Percentiles rank a stretch among this genome's conserved stretches.
These are phyloP conservation scores for Meleagris gallopavo DNA, from an alignment of 2,113 vertebrate species.

Conservation along the genomic window DNA sequence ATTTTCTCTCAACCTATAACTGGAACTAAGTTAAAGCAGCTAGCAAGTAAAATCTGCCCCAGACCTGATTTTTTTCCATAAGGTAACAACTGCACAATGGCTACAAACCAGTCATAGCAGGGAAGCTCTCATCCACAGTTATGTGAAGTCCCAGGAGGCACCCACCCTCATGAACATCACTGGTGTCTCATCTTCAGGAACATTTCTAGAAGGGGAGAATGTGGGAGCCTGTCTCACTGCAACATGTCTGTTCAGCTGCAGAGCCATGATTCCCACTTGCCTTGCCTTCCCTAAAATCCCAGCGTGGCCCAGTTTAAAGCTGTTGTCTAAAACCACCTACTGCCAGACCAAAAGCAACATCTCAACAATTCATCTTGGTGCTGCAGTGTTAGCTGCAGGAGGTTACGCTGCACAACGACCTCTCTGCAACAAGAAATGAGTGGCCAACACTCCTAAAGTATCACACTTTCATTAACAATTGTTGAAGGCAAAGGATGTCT, in stretches of 20 bases:
- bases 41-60: not conserved
- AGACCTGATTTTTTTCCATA: not conserved
- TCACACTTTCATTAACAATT: not conserved
- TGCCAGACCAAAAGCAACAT: not conserved
- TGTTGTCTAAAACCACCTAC: rapidly evolving
- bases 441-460: rapidly evolving
- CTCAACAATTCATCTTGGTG: not conserved
- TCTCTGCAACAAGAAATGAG: not conserved
- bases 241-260: not conserved
- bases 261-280: not conserved
- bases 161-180: rapidly evolving
- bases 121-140: not conserved
- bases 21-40: not conserved
- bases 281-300: not conserved
- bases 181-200: not conserved
- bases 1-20: not conserved
- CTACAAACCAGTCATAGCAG: not conserved
- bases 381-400: not conserved
- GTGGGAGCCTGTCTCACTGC: not conserved
- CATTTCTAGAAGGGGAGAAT: not conserved
- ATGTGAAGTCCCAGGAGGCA: not conserved
- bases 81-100: not conserved
- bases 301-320: not conserved
- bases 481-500: not conserved
- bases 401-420: not conserved